A percentile compares a stretch with the other conserved stretches of the same genome.
phyloP scores from a whole-genome alignment of 2,113 vertebrate species.

The Alaudala cheleensis region DNA sequence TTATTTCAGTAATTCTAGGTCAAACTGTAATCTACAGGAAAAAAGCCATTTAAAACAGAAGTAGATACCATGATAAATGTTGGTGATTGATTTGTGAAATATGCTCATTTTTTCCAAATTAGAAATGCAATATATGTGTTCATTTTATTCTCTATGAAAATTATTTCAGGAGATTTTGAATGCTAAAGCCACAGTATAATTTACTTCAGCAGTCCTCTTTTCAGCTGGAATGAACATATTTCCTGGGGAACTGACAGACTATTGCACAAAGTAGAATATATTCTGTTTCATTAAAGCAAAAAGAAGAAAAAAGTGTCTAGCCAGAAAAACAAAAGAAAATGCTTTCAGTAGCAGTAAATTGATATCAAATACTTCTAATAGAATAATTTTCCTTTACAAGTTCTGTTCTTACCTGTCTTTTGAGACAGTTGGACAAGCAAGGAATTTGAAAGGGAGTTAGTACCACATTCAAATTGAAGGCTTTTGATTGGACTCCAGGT shows the following conservation, averaged over 20 bases:
- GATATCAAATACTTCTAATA: not conserved
- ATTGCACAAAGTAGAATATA: not conserved
- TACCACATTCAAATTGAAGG: conserved; percentile 21
- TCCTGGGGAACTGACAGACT: not conserved
- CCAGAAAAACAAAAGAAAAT: not conserved
- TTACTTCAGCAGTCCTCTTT: not conserved
- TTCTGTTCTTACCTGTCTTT: conserved; percentile 55
- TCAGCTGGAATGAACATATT: not conserved
- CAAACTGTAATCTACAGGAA: not conserved
- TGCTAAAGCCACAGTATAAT: not conserved
- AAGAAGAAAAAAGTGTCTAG: not conserved
- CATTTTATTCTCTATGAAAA: not conserved
- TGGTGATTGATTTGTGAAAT: not conserved
- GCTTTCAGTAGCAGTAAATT: not conserved
- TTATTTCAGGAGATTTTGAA: not conserved
- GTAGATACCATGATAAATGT: not conserved
- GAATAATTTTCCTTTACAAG: not conserved
- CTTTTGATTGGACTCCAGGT: conserved; percentile 10
- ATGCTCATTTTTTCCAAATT: not conserved
- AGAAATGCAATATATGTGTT: not conserved
- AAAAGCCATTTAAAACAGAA: not conserved
- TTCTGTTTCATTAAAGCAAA: not conserved
- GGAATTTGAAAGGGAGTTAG: conserved; percentile 40
- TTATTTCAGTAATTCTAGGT: not conserved
- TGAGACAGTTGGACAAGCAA: conserved; percentile 12